Evolutionary conservation across 2,888 invertebrate species (phyloP).

Genomic region (Periphyllus acericola): DNA sequence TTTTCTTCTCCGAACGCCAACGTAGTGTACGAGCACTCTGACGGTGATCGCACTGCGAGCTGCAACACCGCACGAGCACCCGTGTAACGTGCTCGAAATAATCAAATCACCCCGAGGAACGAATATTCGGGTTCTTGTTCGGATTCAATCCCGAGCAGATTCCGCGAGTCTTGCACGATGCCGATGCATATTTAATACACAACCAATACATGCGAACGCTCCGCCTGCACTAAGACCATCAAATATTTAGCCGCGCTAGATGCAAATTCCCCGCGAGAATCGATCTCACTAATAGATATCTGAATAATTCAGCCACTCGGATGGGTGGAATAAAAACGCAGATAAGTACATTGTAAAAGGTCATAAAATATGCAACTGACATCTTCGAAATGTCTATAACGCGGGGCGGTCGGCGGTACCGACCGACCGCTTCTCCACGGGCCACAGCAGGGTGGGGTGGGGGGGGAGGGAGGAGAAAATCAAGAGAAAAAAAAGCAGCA

Average conservation of each 20-base stretch:
- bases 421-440: conserved; percentile 7
- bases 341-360: conserved; percentile 56
- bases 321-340: not conserved
- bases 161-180: not conserved
- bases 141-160: not conserved
- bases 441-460: too few relatives aligned
- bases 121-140: conserved; percentile 5
- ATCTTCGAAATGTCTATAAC: conserved; percentile 38
- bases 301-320: conserved; percentile 43
- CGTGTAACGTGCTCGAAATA: not conserved
- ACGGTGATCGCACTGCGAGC: not conserved
- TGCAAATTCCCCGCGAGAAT: conserved; percentile 48
- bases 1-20: too few relatives aligned
- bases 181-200: conserved; percentile 29
- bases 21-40: too few relatives aligned
- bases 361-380: conserved; percentile 59
- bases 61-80: too few relatives aligned
- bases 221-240: not conserved
- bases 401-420: not conserved
- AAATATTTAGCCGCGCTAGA: conserved; percentile 39
- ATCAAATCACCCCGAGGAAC: not conserved
- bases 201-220: conserved; percentile 11
- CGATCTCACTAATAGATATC: conserved; percentile 53
- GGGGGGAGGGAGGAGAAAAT: too few relatives aligned
- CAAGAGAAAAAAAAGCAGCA: not conserved